A percentile compares a stretch with the other conserved stretches of the same genome.
These are phyloP conservation scores for Platypus cylindrus DNA, from an alignment of 2,888 invertebrate species.

Conservation along the genomic window DNA sequence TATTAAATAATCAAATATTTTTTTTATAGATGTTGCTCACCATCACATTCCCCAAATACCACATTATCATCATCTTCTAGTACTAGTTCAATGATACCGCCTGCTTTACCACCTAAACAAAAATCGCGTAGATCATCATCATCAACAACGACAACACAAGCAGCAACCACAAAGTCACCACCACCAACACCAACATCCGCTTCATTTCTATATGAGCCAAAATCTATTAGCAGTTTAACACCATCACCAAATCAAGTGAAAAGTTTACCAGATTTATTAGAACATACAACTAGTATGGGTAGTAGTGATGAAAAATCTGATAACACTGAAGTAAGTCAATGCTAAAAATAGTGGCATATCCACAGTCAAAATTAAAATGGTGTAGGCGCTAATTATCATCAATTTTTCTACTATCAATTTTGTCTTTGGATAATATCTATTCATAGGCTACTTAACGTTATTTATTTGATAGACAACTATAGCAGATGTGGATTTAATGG, in stretches of 20 bases:
- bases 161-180: slow-evolving; percentile 23
- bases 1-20: slow-evolving; percentile 6
- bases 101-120: slow-evolving; percentile 46
- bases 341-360: not conserved
- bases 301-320: slow-evolving; percentile 18
- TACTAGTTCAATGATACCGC: slow-evolving; percentile 23
- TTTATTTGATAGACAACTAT: not conserved
- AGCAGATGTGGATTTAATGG: slow-evolving; percentile 48
- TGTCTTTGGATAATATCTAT: no score
- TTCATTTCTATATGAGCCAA: slow-evolving; percentile 14
- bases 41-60: slow-evolving; percentile 24
- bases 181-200: slow-evolving; percentile 21
- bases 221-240: slow-evolving; percentile 10
- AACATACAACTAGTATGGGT: slow-evolving; percentile 26
- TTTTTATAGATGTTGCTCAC: slow-evolving; percentile 22
- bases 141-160: slow-evolving; percentile 26
- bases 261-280: slow-evolving; percentile 31
- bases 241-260: slow-evolving; percentile 21
- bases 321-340: slow-evolving; percentile 15
- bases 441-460: no score
- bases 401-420: no score
- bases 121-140: slow-evolving; percentile 34
- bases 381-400: no score
- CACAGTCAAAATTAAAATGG: no score
- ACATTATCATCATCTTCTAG: slow-evolving; percentile 18